Evolutionary conservation across 2,113 vertebrate species (phyloP), one percentile per base, ranked within the genome.

Genomic region (Salminus brasiliensis): DNA sequence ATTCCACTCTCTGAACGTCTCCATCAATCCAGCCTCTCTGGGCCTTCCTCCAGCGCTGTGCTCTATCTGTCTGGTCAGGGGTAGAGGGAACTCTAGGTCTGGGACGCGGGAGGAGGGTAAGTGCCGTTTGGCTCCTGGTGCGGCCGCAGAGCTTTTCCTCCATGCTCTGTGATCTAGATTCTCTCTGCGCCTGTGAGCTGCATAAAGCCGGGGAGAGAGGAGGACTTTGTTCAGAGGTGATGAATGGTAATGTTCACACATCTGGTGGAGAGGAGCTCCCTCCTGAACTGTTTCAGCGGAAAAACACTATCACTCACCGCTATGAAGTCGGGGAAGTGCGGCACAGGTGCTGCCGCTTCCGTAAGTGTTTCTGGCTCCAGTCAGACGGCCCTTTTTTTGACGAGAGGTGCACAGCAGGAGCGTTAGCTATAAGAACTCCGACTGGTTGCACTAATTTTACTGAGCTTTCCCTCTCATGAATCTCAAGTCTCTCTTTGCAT

Each of bases 1-100:
- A 45, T 68, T 49, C 36, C 13, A 78, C 80, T 83, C 65, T 82
- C 74, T 79, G 84, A 86, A 84, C 87, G 83, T 45, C 85, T 67
- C 75, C 84, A 81, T 72, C 59, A 79, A 65, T 63, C 69, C 60
- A 65, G 70, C 4, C 57, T 84, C 74, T 78, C 72, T 57, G 30
- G 41, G 23, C 29, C 47, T n/a, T 78, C 75, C 75, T 80, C 76
- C 25, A 65, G 60, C 70, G 65, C 45, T 45, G 15, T 53, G 25
- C 12, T 11, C 25, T 67, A 25, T 45, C 60, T 74, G 47, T 69
- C 13, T 72, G 63, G 53, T 23, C 49, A n/a, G 70, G 59, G 45
- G 47, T 36, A 32, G 59, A 55, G 47, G 36, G 55, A 71, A 55
- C 68, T 77, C 66, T 53, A 30, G 15, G 72, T 60, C 62, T 49